Percentiles rank a stretch among this genome's conserved stretches.
These are phyloP conservation scores for Agrotis segetum DNA, from an alignment of 2,888 invertebrate species.

Conservation along the genomic window DNA sequence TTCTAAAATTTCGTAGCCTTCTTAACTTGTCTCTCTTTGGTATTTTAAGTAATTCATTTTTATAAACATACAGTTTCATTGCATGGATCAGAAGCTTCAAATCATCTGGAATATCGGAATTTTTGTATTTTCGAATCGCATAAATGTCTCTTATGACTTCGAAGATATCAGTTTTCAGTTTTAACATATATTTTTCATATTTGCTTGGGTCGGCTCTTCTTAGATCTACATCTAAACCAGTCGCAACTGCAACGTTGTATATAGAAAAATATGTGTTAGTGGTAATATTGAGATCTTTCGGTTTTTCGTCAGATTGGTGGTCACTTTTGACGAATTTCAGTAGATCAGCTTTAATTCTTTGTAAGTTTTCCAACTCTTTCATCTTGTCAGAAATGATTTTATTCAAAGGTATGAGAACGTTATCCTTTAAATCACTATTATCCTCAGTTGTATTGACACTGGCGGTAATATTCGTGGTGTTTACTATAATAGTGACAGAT, in stretches of 20 bases:
- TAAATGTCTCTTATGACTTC: constrained; percentile 76
- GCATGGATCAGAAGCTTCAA: constrained; percentile 72
- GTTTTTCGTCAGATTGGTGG: constrained; percentile 15
- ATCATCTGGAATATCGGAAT: constrained; percentile 68
- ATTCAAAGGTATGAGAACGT: constrained; percentile 71
- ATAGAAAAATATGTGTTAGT: constrained; percentile 65
- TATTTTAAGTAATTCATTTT: constrained; percentile 36
- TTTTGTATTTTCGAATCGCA: constrained; percentile 69
- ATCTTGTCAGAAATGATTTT: constrained; percentile 75
- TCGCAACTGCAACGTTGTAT: constrained; percentile 67
- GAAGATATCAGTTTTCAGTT: constrained; percentile 78
- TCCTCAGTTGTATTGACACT: constrained; percentile 24
- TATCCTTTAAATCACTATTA: constrained; percentile 56
- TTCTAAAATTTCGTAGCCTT: constrained; percentile 16
- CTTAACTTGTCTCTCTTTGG: constrained; percentile 26
- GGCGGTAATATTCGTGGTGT: constrained; percentile 20
- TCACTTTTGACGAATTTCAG: constrained; percentile 66
- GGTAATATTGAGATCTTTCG: constrained; percentile 51
- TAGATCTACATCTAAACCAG: constrained; percentile 52
- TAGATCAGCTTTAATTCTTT: constrained; percentile 72
- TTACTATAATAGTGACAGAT: constrained; percentile 29
- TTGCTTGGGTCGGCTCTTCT: constrained; percentile 61
- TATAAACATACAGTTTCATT: constrained; percentile 73
- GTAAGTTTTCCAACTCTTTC: constrained; percentile 75
- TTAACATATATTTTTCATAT: constrained; percentile 69